Conservation (phyloP, 2,797 vertebrate genomes). For the Lates japonicus region DNA sequence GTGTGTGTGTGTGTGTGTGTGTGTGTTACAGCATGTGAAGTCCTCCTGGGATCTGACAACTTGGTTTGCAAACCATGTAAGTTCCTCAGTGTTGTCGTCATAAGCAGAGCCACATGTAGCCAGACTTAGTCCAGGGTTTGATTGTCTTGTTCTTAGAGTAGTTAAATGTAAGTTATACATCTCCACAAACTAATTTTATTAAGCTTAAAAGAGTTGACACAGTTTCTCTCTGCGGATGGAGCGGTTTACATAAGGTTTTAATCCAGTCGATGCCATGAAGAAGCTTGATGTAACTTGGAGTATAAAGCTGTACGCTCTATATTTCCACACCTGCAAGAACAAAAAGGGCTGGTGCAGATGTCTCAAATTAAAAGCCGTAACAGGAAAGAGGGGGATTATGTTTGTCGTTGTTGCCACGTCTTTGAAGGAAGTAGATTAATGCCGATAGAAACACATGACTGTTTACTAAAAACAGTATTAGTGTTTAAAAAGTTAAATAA, state of each 20-base stretch:
- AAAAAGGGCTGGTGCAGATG: background rate
- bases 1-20: too few species aligned
- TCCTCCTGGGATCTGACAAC: constrained; percentile 94
- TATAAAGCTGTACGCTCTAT: background rate
- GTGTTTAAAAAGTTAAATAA: too few species aligned
- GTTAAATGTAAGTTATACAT: background rate
- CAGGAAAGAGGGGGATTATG: background rate
- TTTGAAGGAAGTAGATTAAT: background rate
- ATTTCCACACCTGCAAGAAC: background rate
- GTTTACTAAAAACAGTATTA: background rate
- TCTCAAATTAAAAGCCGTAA: too few species aligned
- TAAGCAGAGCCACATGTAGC: constrained; percentile 48
- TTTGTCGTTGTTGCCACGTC: too few species aligned
- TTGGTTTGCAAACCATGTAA: constrained; percentile 97
- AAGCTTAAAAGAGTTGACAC: background rate
- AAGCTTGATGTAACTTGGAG: background rate
- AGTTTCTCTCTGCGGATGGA: background rate
- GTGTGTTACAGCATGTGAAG: too few species aligned
- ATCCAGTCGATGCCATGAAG: background rate
- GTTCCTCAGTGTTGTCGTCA: constrained; percentile 75
- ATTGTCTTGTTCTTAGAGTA: background rate
- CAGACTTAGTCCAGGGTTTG: background rate
- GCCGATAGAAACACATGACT: too few species aligned
- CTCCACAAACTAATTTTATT: background rate
- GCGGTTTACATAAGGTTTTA: background rate